These are phyloP conservation scores for Graphium colonna DNA, from an alignment of 2,888 invertebrate species.

Conservation along the genomic window DNA sequence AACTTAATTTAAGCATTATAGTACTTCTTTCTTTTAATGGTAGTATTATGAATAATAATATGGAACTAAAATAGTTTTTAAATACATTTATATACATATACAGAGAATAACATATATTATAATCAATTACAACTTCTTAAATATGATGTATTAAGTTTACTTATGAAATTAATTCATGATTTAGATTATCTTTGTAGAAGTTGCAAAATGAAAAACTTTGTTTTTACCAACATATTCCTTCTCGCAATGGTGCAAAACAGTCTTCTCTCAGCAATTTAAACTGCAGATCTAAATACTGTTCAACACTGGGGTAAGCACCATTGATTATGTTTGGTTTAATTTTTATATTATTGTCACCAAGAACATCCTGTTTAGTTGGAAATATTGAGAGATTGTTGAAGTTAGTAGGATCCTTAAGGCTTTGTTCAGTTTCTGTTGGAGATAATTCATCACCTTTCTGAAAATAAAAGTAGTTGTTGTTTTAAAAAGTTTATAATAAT, in stretches of 20 bases:
- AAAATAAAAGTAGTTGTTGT: conserved; percentile 9
- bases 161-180: too few species aligned
- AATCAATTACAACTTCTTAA: too few species aligned
- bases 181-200: too few species aligned
- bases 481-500: too few species aligned
- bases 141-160: conserved; percentile 3
- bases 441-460: conserved; percentile 5
- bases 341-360: conserved; percentile 58
- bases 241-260: conserved; percentile 85
- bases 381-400: conserved; percentile 60
- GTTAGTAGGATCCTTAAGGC: conserved; percentile 36
- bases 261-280: conserved; percentile 90
- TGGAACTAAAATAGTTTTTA: too few species aligned
- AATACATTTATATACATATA: neutral
- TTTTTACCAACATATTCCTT: conserved; percentile 79
- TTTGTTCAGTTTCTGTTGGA: conserved; percentile 4
- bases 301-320: conserved; percentile 82
- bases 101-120: too few species aligned
- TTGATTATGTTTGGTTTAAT: conserved; percentile 77
- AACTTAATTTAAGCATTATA: too few species aligned
- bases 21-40: neutral
- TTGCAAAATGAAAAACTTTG: conserved; percentile 18
- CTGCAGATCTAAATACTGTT: conserved; percentile 90
- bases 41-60: too few species aligned
- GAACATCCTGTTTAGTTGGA: conserved; percentile 75